Conservation (phyloP, 2,113 vertebrate genomes). For the Agelaius tricolor region DNA sequence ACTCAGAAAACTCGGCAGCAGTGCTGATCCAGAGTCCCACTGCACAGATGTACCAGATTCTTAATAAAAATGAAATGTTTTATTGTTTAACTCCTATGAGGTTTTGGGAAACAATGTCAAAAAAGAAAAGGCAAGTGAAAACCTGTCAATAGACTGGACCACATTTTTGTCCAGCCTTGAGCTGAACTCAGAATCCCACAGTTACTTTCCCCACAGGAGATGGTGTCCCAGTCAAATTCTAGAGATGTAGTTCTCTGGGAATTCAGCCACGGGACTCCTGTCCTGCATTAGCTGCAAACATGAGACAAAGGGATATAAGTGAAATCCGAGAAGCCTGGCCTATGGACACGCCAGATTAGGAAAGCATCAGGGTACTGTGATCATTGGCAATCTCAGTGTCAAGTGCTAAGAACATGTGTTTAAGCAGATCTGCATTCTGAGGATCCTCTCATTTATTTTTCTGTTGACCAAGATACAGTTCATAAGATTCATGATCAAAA, state of each 20-base stretch:
- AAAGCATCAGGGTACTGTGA: background rate
- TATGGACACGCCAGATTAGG: background rate
- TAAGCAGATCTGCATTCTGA: background rate
- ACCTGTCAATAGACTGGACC: background rate
- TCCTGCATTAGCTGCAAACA: background rate
- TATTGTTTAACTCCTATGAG: background rate
- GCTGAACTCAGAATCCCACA: background rate
- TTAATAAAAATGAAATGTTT: background rate
- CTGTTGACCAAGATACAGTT: background rate
- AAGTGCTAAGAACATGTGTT: background rate
- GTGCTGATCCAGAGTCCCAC: background rate
- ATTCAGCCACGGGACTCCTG: background rate
- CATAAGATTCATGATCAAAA: background rate
- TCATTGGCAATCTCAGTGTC: background rate
- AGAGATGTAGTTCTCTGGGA: background rate
- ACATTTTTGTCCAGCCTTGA: background rate
- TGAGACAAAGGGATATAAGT: background rate
- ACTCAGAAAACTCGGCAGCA: background rate
- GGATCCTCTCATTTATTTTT: background rate
- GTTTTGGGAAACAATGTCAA: background rate
- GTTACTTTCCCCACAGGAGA: background rate
- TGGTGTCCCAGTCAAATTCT: background rate
- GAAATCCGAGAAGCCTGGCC: slow-evolving; percentile 7
- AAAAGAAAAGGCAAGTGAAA: background rate
- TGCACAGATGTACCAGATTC: background rate